A percentile compares a stretch with the other conserved stretches of the same genome.
These are phyloP conservation scores for Glaucidium brasilianum DNA, from an alignment of 2,113 vertebrate genomes.

Conservation along the genomic window DNA sequence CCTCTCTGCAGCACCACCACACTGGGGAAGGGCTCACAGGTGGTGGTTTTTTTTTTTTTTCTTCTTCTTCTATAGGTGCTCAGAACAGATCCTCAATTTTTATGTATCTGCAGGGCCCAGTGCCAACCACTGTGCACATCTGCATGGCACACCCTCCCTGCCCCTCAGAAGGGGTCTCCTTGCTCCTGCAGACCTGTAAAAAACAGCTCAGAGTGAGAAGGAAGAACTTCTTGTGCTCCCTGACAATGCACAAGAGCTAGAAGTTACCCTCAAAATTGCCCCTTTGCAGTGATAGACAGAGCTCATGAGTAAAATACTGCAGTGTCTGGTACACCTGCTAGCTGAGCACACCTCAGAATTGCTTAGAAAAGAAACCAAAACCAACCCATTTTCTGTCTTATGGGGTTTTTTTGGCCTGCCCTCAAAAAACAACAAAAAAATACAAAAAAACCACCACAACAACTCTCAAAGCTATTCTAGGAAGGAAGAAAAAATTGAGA, in stretches of 20 bases:
- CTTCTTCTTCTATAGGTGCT: too few species aligned
- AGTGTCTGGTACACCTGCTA: neutral
- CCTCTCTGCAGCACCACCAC: neutral
- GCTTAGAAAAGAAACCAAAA: neutral
- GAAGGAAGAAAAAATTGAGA: neutral
- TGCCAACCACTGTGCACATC: neutral
- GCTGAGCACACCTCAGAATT: neutral
- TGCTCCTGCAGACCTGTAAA: neutral
- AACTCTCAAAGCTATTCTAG: neutral
- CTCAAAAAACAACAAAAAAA: neutral
- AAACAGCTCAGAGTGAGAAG: neutral
- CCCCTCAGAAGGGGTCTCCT: neutral
- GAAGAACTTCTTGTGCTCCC: neutral
- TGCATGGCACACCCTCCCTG: too few species aligned
- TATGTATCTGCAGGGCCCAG: neutral
- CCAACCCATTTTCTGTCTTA: neutral
- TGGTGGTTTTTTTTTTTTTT: too few species aligned
- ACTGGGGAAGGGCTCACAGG: fast-evolving
- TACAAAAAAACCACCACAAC: neutral
- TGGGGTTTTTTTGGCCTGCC: neutral
- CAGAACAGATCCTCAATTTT: neutral
- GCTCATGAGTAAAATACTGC: neutral
- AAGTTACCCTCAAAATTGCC: neutral
- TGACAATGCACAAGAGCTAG: neutral
- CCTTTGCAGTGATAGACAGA: neutral